These are phyloP conservation scores for Graptemys geographica DNA, from an alignment of 2,797 vertebrate species.

Conservation along the genomic window DNA sequence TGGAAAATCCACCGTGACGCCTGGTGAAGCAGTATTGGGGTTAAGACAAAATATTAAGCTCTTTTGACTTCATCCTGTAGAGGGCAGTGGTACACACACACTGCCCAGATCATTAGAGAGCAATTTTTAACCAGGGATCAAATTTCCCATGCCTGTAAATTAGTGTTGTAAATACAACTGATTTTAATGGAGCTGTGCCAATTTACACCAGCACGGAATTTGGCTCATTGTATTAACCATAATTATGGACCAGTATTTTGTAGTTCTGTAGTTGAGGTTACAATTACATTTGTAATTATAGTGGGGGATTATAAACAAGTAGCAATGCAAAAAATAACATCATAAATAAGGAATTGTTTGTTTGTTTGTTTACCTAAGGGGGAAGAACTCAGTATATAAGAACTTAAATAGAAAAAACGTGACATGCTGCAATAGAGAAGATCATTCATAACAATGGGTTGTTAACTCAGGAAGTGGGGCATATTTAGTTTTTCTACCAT, in stretches of 20 bases:
- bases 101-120: neutral
- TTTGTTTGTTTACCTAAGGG: neutral
- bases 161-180: neutral
- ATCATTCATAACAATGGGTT: neutral
- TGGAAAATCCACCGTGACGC: neutral
- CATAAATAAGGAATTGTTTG: neutral
- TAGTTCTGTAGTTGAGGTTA: neutral
- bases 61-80: neutral
- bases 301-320: neutral
- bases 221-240: neutral
- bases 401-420: neutral
- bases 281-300: neutral
- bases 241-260: neutral
- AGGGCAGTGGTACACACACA: neutral
- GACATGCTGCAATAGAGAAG: neutral
- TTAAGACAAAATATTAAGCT: neutral
- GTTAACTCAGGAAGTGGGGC: neutral
- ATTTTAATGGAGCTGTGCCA: rapidly evolving
- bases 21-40: neutral
- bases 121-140: neutral
- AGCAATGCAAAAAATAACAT: neutral
- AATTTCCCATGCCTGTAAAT: neutral
- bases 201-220: neutral
- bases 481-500: neutral
- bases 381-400: neutral